phyloP scores from a whole-genome alignment of 2,797 vertebrate species.

The Sphenodon punctatus region DNA sequence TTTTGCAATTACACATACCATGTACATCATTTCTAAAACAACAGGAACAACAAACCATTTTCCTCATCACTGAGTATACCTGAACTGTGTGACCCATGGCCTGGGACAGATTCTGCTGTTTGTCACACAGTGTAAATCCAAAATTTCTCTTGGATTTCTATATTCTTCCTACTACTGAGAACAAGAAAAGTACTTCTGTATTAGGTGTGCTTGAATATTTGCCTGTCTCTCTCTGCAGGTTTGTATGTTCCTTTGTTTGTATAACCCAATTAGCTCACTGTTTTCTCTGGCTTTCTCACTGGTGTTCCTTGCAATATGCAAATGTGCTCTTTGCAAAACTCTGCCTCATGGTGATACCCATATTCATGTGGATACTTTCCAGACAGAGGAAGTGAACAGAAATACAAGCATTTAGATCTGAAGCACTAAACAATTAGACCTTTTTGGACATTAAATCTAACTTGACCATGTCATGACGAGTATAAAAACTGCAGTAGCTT shows the following conservation, averaged over 20 bases:
- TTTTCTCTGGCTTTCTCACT: neutral
- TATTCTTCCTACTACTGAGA: too few species aligned
- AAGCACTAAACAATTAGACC: neutral
- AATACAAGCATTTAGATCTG: neutral
- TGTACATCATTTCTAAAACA: neutral
- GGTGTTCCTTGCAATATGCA: neutral
- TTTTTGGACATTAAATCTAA: neutral
- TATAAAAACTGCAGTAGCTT: neutral
- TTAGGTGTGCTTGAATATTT: neutral
- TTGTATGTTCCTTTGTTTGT: neutral
- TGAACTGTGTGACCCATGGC: neutral
- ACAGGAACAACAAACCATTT: neutral
- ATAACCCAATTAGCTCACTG: neutral
- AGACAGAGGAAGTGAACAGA: neutral
- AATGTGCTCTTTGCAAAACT: neutral
- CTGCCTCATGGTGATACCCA: neutral
- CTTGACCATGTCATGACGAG: rapidly evolving
- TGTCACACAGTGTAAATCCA: neutral
- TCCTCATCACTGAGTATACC: neutral
- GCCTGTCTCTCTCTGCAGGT: neutral
- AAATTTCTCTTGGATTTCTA: neutral
- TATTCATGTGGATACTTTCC: neutral
- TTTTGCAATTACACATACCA: neutral
- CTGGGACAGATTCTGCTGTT: neutral
- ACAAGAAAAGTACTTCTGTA: neutral